A percentile compares a stretch with the other conserved stretches of the same genome.
These are phyloP conservation scores for Planococcus citri DNA, from an alignment of 1,140 invertebrate species.

Conservation along the genomic window DNA sequence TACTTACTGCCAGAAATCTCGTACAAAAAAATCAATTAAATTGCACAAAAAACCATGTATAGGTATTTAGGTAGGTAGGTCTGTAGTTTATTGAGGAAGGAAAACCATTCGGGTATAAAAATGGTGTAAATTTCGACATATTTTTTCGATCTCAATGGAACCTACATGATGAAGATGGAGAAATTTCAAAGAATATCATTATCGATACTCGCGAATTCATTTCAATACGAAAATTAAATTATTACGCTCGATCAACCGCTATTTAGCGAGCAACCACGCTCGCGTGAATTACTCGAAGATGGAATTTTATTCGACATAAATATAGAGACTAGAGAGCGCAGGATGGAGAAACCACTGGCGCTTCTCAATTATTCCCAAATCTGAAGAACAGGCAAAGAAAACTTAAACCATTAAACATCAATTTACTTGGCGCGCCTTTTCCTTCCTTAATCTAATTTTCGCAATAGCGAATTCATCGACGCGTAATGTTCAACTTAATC, in stretches of 20 bases:
- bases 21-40: too few species aligned
- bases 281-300: background rate
- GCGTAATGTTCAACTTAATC: background rate
- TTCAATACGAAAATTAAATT: background rate
- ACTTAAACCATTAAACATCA: background rate
- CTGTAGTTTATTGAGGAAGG: too few species aligned
- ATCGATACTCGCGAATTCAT: background rate
- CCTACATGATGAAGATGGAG: background rate
- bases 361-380: background rate
- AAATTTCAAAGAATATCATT: background rate
- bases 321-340: background rate
- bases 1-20: too few species aligned
- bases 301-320: constrained; percentile 3
- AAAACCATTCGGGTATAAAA: too few species aligned
- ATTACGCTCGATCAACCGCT: background rate
- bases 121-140: too few species aligned
- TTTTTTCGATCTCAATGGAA: too few species aligned
- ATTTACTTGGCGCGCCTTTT: constrained; percentile 1
- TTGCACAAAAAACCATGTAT: too few species aligned
- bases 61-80: too few species aligned
- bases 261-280: background rate
- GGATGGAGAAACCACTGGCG: background rate
- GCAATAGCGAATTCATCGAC: constrained; percentile 1
- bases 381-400: background rate
- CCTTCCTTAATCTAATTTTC: constrained; percentile 7